Conservation (phyloP, 2,888 invertebrate species). For the Cylindroiulus punctatus region DNA sequence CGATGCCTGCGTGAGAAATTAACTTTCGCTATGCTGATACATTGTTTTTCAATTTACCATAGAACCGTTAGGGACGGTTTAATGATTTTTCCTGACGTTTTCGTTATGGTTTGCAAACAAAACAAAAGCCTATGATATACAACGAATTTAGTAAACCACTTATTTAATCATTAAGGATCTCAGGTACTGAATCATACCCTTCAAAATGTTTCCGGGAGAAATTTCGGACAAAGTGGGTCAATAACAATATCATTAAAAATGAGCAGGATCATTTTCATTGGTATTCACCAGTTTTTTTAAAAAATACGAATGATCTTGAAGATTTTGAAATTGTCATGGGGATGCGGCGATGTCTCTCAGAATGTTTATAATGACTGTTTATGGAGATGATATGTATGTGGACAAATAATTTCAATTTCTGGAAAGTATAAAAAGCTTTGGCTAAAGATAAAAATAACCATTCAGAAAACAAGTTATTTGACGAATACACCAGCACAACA, state of each 20-base stretch:
- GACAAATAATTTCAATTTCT: not conserved
- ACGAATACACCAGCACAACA: not conserved
- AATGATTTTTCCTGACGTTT: not conserved
- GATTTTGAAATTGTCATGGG: not conserved
- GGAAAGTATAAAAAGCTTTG: constrained; percentile 10
- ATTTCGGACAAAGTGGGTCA: not conserved
- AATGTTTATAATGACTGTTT: not conserved
- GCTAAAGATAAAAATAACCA: not conserved
- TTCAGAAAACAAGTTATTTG: constrained; percentile 13
- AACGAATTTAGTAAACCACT: not conserved
- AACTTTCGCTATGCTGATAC: not conserved
- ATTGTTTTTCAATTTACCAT: not conserved
- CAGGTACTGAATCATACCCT: not conserved
- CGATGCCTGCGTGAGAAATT: not conserved
- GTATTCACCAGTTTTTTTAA: not conserved
- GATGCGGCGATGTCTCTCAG: constrained; percentile 6
- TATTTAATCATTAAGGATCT: not conserved
- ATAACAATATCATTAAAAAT: not conserved
- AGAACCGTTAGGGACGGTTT: not conserved
- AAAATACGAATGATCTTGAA: constrained; percentile 4
- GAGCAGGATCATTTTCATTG: not conserved
- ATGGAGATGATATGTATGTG: not conserved
- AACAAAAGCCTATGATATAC: not conserved
- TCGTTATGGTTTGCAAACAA: not conserved
- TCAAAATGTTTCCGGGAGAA: constrained; percentile 19